phyloP scores from a whole-genome alignment of 2,113 vertebrate species.

The Ciconia stormi region DNA sequence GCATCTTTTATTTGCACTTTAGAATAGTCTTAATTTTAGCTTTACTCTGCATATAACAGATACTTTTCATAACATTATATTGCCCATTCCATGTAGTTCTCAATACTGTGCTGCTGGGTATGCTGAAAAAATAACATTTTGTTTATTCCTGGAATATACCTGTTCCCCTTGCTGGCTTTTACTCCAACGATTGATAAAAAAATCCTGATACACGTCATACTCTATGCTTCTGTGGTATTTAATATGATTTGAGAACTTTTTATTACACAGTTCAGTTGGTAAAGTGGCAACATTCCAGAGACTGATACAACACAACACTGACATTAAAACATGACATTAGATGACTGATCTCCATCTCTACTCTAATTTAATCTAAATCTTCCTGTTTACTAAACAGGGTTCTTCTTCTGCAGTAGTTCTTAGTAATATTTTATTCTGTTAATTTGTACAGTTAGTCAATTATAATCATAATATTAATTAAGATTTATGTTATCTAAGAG shows the following conservation, averaged over 20 bases:
- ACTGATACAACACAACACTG: neutral
- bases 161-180: neutral
- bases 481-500: neutral
- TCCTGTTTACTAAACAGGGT: neutral
- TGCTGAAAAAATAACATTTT: neutral
- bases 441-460: neutral
- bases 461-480: neutral
- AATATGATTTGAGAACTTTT: neutral
- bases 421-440: neutral
- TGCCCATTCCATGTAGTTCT: neutral
- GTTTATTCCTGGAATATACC: neutral
- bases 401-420: neutral
- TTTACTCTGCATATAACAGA: neutral
- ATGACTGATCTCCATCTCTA: neutral
- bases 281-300: conserved; percentile 2
- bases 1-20: neutral
- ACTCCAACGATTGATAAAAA: neutral
- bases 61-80: neutral
- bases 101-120: neutral
- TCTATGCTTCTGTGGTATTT: neutral
- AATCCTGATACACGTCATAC: neutral
- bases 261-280: neutral
- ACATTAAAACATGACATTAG: neutral
- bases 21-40: neutral
- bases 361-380: neutral